Evolutionary conservation across 2,113 vertebrate genomes (phyloP).

Genomic region (Pontoporia blainvillei): DNA sequence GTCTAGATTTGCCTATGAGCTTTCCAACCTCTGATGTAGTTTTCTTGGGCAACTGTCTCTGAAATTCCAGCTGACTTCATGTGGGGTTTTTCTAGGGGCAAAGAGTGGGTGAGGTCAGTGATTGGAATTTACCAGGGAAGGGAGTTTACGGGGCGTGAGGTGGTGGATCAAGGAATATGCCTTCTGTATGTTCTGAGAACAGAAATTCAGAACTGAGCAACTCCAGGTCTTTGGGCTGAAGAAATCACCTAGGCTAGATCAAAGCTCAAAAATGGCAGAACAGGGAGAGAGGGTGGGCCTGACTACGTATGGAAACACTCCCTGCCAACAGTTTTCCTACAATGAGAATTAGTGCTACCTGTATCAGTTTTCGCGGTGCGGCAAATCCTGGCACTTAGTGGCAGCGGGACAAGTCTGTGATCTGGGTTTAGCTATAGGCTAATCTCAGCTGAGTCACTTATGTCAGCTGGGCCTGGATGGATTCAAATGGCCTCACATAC

Average conservation of each 20-base stretch:
- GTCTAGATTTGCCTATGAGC: neutral
- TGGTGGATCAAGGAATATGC: neutral
- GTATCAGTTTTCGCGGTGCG: neutral
- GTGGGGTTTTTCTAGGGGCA: neutral
- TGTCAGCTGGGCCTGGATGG: neutral
- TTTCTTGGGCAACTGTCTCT: neutral
- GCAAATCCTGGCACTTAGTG: neutral
- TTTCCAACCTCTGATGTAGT: neutral
- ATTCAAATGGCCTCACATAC: neutral
- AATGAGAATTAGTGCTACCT: neutral
- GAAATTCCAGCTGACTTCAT: neutral
- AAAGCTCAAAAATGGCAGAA: neutral
- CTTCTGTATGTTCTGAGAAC: neutral
- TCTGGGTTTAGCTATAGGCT: neutral
- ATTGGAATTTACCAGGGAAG: neutral
- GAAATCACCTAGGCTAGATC: neutral
- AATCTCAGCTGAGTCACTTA: neutral
- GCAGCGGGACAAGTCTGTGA: neutral
- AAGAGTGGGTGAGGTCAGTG: neutral
- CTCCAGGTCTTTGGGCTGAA: neutral
- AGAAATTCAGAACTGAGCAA: neutral
- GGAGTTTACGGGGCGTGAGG: neutral
- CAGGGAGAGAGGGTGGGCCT: neutral
- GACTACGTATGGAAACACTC: neutral
- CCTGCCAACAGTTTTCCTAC: neutral